Percentiles rank a stretch among this genome's conserved stretches.
phyloP scores from a whole-genome alignment of 2,888 invertebrate species.

The Ditylenchus weischeri region DNA sequence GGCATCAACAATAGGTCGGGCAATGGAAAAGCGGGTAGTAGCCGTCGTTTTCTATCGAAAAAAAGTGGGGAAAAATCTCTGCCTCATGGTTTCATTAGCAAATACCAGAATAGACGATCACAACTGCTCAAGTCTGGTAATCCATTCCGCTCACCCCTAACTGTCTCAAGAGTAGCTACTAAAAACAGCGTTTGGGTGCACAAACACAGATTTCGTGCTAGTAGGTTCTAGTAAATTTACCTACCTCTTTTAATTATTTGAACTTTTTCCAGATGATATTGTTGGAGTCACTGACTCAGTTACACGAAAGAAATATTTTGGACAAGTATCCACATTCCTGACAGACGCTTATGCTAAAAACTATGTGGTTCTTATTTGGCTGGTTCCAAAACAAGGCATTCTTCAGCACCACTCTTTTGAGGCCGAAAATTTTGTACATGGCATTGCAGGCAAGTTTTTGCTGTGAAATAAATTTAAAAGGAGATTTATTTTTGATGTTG shows the following conservation, averaged over 20 bases:
- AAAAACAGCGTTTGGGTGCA: slow-evolving; percentile 14
- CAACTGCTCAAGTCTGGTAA: slow-evolving; percentile 18
- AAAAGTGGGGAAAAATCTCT: slow-evolving; percentile 5
- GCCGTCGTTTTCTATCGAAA: slow-evolving; percentile 4
- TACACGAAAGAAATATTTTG: slow-evolving; percentile 12
- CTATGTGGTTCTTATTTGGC: slow-evolving; percentile 21
- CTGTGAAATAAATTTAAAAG: too few relatives aligned
- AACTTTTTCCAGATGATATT: slow-evolving; percentile 21
- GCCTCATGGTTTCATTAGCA: slow-evolving; percentile 20
- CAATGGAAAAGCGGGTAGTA: background rate
- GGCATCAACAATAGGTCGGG: background rate
- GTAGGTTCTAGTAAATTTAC: slow-evolving; percentile 16
- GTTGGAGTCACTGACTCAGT: slow-evolving; percentile 17
- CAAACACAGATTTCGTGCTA: background rate
- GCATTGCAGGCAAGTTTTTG: slow-evolving; percentile 13
- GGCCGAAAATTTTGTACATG: slow-evolving; percentile 14
- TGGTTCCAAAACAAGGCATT: slow-evolving; percentile 18
- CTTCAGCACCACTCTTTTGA: slow-evolving; percentile 10
- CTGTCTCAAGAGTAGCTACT: slow-evolving; percentile 10
- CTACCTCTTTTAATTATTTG: background rate
- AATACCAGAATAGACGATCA: slow-evolving; percentile 22
- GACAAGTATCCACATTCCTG: slow-evolving; percentile 19
- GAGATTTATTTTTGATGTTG: too few relatives aligned
- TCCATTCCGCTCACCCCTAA: slow-evolving; percentile 12
- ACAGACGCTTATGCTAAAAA: slow-evolving; percentile 17